Base-by-base conservation (phyloP, 2,797 vertebrate genomes). In the Antennarius maculatus region DNA sequence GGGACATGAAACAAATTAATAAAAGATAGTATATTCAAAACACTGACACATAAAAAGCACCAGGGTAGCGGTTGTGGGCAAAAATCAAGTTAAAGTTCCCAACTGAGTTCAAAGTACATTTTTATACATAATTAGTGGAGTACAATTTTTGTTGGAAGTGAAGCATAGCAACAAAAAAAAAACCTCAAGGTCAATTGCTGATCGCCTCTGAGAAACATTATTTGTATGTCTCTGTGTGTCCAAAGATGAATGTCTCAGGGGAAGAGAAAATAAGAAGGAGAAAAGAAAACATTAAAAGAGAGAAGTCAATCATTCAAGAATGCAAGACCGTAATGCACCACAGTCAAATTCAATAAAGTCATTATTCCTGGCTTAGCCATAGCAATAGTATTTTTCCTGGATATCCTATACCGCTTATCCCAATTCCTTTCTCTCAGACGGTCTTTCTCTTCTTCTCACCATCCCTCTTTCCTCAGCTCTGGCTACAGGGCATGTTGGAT, bases 331-430 rank as follows among this genome's bases (percentile, higher is more conserved):
- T 90, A 86, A 91, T 84, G 76, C 84, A 84, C 77, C 85, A 75
- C 86, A 91, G 87, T 90, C 86, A 89, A 91, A 90, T 88, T 91
- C 87, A 91, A 92, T 91, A 90, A 93, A 90, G 87, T 86, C 83
- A 83, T 86, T 92, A 88, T 84, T 91, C 77, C 76, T 66, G 77
- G 87, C 87, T 90, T 87, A 85, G 76, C 73, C 71, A 84, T 69
- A 76, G 84, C 80, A 77, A 69, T 74, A 79, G 73, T 85, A 76
- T 87, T 88, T 86, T 88, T 85, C 80, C 81, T 81, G 80, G 84
- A 88, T 86, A 89, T 86, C 74, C 80, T 85, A 86, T 76, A 72
- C 75, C 62, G 75, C 80, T 82, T 83, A 85, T 83, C 66, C 76
- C 69, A 29, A 61, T 74, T 87, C 74, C 66, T 77, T 81, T 80